These are phyloP conservation scores for Napeogenes sylphis DNA, from an alignment of 2,888 invertebrate genomes.

Conservation along the genomic window DNA sequence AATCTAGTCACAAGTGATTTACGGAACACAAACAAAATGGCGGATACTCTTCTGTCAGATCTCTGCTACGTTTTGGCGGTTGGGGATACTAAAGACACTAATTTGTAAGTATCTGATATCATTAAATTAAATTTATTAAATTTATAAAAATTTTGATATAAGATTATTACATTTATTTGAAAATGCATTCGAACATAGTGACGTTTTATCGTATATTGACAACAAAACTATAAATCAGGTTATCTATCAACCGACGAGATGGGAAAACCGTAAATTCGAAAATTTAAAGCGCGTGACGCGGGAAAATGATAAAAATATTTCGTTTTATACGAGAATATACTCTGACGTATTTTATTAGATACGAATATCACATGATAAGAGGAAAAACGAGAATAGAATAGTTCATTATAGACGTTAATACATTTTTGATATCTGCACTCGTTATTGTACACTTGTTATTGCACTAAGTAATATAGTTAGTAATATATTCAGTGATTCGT, in stretches of 20 bases:
- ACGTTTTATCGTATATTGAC: too few relatives aligned
- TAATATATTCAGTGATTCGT: too few relatives aligned
- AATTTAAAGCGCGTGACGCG: constrained; percentile 31
- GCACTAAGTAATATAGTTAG: too few relatives aligned
- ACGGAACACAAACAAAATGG: constrained; percentile 45
- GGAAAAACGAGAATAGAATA: constrained; percentile 17
- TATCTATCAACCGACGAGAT: background rate
- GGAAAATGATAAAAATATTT: constrained; percentile 35
- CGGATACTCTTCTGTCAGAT: constrained; percentile 57
- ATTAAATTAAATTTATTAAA: background rate
- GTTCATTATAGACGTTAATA: constrained; percentile 19
- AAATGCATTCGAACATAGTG: too few relatives aligned
- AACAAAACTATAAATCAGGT: background rate
- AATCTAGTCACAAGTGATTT: constrained; percentile 66
- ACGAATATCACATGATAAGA: constrained; percentile 16
- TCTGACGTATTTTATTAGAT: constrained; percentile 15
- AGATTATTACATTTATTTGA: background rate
- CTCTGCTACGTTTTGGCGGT: constrained; percentile 82
- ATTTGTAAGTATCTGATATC: constrained; percentile 84
- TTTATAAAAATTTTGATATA: background rate
- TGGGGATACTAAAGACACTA: constrained; percentile 90
- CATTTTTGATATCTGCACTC: too few relatives aligned
- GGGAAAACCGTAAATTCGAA: constrained; percentile 15
- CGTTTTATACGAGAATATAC: background rate
- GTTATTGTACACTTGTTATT: too few relatives aligned